These are phyloP conservation scores for Peromyscus leucopus DNA, from an alignment of 2,113 vertebrate genomes.

Conservation along the genomic window DNA sequence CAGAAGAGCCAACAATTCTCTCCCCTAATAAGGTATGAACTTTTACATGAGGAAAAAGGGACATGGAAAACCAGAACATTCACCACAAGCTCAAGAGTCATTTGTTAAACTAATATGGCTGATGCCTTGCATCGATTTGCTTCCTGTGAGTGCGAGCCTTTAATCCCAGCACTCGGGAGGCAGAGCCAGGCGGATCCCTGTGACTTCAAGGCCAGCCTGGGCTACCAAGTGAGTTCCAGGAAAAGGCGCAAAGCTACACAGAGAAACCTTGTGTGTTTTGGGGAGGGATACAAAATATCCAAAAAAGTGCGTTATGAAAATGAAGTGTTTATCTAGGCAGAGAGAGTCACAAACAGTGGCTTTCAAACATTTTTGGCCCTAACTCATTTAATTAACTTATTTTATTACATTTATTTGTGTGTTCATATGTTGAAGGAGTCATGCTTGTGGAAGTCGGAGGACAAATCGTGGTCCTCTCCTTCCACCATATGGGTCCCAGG, in stretches of 20 bases:
- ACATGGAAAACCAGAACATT: background rate
- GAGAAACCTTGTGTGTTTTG: no score
- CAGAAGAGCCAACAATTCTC: slow-evolving; percentile 10
- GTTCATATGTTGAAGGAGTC: background rate
- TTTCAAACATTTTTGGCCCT: slow-evolving; percentile 51
- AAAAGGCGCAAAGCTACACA: no score
- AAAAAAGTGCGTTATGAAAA: slow-evolving; percentile 29
- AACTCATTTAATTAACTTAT: background rate
- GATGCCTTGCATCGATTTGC: slow-evolving; percentile 1
- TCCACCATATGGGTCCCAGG: background rate
- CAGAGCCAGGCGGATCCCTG: no score
- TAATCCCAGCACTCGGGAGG: no score
- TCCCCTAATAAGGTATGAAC: background rate
- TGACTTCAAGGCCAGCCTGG: no score
- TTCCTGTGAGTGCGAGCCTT: slow-evolving; percentile 20
- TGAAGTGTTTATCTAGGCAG: background rate
- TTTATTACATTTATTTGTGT: background rate
- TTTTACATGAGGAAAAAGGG: slow-evolving; percentile 18
- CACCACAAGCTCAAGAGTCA: slow-evolving; percentile 46
- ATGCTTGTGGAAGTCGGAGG: background rate
- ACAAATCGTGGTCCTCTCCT: background rate
- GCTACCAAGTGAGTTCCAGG: no score
- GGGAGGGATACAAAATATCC: slow-evolving; percentile 49
- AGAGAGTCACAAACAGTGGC: slow-evolving; percentile 4
- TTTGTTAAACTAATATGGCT: slow-evolving; percentile 38